These are phyloP conservation scores for Drosophila meridiana DNA, from an alignment of 2,888 invertebrate genomes.

Conservation along the genomic window DNA sequence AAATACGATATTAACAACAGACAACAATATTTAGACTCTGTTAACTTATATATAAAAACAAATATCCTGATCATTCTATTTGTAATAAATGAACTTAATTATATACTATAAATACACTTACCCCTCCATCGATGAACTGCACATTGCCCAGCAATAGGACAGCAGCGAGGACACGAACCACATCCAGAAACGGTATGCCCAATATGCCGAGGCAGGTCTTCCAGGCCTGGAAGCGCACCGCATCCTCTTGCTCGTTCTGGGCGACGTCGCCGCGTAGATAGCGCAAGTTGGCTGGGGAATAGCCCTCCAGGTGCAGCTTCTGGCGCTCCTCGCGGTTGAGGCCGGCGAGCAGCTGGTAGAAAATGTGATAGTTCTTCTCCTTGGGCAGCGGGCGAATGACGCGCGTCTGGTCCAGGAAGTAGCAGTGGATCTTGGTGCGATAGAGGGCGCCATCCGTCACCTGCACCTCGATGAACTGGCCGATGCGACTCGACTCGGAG, in stretches of 20 bases:
- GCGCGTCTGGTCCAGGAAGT: constrained; percentile 96
- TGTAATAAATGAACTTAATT: too few relatives aligned
- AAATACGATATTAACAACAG: background rate
- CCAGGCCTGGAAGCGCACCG: constrained; percentile 94
- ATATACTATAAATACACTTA: constrained; percentile 54
- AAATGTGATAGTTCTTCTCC: constrained; percentile 98
- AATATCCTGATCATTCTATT: too few relatives aligned
- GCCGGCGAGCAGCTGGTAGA: constrained; percentile 97
- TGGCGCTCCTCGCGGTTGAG: constrained; percentile 93
- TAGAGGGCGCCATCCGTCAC: constrained; percentile 97
- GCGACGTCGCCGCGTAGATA: constrained; percentile 92
- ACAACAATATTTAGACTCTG: too few relatives aligned
- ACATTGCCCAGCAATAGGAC: constrained; percentile 96
- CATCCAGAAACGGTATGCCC: constrained; percentile 97
- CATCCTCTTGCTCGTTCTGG: constrained; percentile 91
- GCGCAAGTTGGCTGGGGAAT: constrained; percentile 91
- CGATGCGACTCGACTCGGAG: constrained; percentile 96
- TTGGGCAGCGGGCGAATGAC: constrained; percentile 93
- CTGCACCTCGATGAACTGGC: constrained; percentile 98
- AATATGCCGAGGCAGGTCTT: constrained; percentile 95
- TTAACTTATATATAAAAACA: too few relatives aligned
- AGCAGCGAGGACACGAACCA: constrained; percentile 95
- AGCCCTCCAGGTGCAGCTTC: constrained; percentile 94
- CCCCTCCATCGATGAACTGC: constrained; percentile 92
- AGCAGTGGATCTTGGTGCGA: constrained; percentile 97